Evolutionary conservation across 2,113 vertebrate genomes (phyloP).

Genomic region (Aix galericulata): DNA sequence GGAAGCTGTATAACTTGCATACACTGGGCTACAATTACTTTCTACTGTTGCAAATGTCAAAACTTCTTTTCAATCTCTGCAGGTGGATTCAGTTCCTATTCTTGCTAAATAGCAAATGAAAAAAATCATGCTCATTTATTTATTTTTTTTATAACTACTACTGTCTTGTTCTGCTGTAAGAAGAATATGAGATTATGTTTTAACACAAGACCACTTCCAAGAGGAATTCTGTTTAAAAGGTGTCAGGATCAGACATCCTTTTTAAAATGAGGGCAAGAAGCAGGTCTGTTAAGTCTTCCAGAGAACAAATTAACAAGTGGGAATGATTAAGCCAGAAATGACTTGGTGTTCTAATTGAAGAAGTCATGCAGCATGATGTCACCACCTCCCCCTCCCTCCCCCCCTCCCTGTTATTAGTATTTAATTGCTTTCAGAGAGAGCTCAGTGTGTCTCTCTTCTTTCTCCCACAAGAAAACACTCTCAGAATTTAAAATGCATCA

Average conservation of each 20-base stretch:
- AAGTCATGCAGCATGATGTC: slow-evolving; percentile 70
- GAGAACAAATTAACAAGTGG: slow-evolving; percentile 71
- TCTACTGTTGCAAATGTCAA: background rate
- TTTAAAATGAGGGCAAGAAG: slow-evolving; percentile 19
- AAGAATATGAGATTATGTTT: slow-evolving; percentile 1
- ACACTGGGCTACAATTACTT: background rate
- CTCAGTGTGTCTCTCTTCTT: slow-evolving; percentile 28
- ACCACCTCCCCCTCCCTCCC: background rate
- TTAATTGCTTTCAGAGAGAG: slow-evolving; percentile 71
- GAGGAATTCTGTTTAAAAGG: slow-evolving; percentile 43
- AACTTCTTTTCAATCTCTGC: background rate
- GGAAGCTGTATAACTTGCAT: background rate
- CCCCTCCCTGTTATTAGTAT: slow-evolving; percentile 54
- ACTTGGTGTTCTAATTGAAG: slow-evolving; percentile 70
- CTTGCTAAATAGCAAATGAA: background rate
- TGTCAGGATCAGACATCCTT: slow-evolving; percentile 35
- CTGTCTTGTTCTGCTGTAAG: background rate
- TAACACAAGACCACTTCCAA: background rate
- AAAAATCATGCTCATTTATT: background rate
- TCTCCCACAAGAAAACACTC: slow-evolving; percentile 59
- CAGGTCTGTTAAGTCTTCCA: slow-evolving; percentile 52
- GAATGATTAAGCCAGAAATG: slow-evolving; percentile 70
- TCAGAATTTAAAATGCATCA: slow-evolving; percentile 51
- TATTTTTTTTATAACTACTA: background rate
- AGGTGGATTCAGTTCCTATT: background rate